Evolutionary conservation across 2,113 vertebrate species (phyloP).

Genomic region (Puntigrus tetrazona): DNA sequence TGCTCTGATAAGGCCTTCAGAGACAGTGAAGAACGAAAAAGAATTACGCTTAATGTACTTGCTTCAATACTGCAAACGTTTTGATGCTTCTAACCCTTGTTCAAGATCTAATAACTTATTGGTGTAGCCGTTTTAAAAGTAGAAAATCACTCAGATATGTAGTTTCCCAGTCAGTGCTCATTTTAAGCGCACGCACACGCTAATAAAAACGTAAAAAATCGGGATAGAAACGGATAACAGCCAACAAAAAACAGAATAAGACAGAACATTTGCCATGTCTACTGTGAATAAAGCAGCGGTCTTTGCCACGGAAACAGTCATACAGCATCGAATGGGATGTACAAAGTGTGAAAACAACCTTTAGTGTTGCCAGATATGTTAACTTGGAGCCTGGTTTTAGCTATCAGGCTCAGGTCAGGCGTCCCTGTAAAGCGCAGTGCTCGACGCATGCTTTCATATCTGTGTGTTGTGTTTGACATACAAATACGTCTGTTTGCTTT

Average conservation of each 20-base stretch:
- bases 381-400: not conserved
- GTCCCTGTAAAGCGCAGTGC: not conserved
- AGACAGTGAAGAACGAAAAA: not conserved
- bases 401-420: not conserved
- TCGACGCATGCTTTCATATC: constrained; percentile 17
- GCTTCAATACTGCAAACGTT: not conserved
- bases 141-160: not conserved
- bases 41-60: not conserved
- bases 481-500: not conserved
- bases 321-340: not conserved
- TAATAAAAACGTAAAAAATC: not conserved
- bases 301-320: constrained; percentile 7
- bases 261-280: not conserved
- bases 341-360: constrained; percentile 24
- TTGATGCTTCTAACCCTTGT: constrained; percentile 1
- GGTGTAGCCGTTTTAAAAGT: not conserved
- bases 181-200: not conserved
- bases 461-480: not conserved
- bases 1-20: not conserved
- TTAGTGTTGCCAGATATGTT: not conserved
- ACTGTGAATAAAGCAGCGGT: constrained; percentile 26
- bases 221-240: constrained; percentile 12
- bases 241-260: not conserved
- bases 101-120: not conserved
- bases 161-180: not conserved